These are phyloP conservation scores for Cryptocephalus primarius DNA, from an alignment of 2,888 invertebrate species.

Conservation along the genomic window DNA sequence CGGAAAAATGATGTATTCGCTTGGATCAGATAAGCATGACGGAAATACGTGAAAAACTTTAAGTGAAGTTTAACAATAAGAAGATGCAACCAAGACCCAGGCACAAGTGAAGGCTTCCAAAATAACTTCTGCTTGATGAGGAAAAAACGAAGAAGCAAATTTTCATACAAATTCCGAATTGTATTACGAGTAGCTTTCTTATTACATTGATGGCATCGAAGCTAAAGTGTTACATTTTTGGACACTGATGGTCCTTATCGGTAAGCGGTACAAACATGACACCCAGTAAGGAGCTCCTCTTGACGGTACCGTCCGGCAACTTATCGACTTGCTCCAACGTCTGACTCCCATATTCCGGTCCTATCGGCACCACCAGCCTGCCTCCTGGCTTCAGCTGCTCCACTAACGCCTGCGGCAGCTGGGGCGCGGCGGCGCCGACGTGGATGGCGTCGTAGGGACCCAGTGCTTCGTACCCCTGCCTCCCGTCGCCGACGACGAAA, in stretches of 20 bases:
- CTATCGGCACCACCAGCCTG: conserved; percentile 83
- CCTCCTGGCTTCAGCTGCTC: conserved; percentile 86
- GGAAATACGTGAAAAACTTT: no score
- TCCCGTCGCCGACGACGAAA: conserved; percentile 78
- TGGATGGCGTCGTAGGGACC: conserved; percentile 90
- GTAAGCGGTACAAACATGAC: conserved; percentile 97
- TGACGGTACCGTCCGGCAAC: conserved; percentile 63
- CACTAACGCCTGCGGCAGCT: conserved; percentile 63
- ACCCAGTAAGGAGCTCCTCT: conserved; percentile 73
- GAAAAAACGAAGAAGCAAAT: no score
- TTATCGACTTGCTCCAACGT: conserved; percentile 87
- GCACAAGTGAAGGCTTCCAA: no score
- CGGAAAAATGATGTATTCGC: no score
- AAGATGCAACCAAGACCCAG: no score
- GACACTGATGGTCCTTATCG: conserved; percentile 65
- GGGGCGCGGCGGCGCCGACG: conserved; percentile 80
- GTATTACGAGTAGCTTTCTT: no score
- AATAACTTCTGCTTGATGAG: no score
- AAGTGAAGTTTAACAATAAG: no score
- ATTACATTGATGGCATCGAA: no score
- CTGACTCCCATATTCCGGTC: conserved; percentile 77
- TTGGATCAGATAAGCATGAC: no score
- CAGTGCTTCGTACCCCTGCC: conserved; percentile 60
- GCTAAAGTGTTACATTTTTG: conserved; percentile 29
- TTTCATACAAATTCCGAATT: no score